Percentiles rank a stretch among this genome's conserved stretches.
phyloP scores from a whole-genome alignment of 2,797 vertebrate genomes.

The Threskiornis aethiopicus region DNA sequence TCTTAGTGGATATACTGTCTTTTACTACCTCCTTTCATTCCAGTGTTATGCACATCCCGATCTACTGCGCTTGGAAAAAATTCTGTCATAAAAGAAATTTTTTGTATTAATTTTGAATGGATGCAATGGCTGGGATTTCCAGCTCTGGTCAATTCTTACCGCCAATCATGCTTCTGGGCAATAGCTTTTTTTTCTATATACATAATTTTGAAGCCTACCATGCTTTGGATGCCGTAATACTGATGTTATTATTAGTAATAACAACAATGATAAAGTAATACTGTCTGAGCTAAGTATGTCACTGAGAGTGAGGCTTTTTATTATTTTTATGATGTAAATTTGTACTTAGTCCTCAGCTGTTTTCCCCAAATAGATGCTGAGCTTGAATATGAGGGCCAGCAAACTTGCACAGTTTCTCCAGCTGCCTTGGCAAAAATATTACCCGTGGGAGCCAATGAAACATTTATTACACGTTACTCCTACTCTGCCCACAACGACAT shows the following conservation, averaged over 20 bases:
- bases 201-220: neutral
- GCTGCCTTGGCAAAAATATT: constrained; percentile 71
- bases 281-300: constrained; percentile 24
- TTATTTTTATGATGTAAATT: constrained; percentile 60
- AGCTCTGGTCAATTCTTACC: neutral
- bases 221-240: neutral
- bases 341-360: constrained; percentile 52
- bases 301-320: constrained; percentile 41
- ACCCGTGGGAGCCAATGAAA: constrained; percentile 60
- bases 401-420: constrained; percentile 62
- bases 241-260: neutral
- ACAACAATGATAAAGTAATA: neutral
- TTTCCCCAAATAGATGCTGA: constrained; percentile 59
- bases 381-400: constrained; percentile 42
- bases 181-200: neutral
- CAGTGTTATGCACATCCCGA: neutral
- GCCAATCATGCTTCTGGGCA: neutral
- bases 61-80: neutral
- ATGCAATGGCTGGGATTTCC: neutral
- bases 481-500: constrained; percentile 44
- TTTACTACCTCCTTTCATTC: neutral
- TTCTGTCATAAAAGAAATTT: neutral
- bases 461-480: constrained; percentile 42
- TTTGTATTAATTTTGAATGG: constrained; percentile 27
- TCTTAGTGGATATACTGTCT: neutral